Evolutionary conservation across 2,888 invertebrate species (phyloP), one percentile per base, ranked within the genome.

Genomic region (Drosophila picticornis): DNA sequence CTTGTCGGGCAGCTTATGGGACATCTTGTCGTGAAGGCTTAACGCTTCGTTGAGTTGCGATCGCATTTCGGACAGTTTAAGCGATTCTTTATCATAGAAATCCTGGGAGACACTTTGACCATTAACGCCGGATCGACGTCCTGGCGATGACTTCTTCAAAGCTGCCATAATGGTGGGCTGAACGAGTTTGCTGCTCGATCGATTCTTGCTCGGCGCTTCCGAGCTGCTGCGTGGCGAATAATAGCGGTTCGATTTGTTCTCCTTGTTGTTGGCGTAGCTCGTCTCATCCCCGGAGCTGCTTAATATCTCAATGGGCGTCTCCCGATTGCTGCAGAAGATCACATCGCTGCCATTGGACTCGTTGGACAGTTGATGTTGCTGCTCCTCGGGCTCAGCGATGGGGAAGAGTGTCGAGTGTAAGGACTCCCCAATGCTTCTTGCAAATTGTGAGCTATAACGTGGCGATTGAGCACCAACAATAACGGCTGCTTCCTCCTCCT

Each of bases 1-100:
- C n/a, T 95, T 94, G 86, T 96, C 96, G 0, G 96, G 96, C 9
- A 96, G 92, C 71, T 84, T 92, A 31, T 79, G 72, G 0, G 89
- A 84, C 4, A 92, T 76, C 67, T 87, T 91, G 10, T 90, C 87
- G 4, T 81, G 67, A 9, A 93, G 81, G 38, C 83, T 91, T 56
- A 90, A 77, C 0, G 91, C 88, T 76, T 93, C 94, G 5, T 90
- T 91, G 2, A 94, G 78, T 34, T 95, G 94, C 9, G 91, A 90
- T 50, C 93, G 93, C 62, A 95, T 79, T 1, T 94, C 92, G 4
- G 93, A 90, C 0, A 95, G 87, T 72, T 94, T 94, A 50, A 83
- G 91, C 1, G 94, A 77, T 84, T 95, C 95, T 5, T 94, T 94
- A 25, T 94, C 93, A 58, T 84, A 91, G 52, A 80, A 88, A 2